phyloP scores from a whole-genome alignment of 2,113 vertebrate genomes.

The Dipodomys stephensi region DNA sequence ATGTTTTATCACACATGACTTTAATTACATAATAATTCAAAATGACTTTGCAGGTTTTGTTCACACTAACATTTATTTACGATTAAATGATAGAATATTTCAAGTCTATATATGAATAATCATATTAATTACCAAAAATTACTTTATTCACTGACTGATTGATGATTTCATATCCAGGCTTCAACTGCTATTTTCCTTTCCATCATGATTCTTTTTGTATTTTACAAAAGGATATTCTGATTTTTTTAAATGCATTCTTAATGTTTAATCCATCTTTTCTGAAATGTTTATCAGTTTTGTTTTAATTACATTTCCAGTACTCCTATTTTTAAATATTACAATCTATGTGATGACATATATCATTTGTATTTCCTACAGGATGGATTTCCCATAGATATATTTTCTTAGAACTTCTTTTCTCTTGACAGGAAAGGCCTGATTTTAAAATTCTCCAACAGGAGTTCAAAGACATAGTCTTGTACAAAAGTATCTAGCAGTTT shows the following conservation, averaged over 20 bases:
- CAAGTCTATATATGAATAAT: not conserved
- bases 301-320: not conserved
- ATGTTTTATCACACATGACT: not conserved
- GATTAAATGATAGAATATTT: conserved; percentile 32
- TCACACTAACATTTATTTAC: not conserved
- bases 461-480: not conserved
- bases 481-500: not conserved
- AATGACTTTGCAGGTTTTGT: not conserved
- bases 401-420: conserved; percentile 32
- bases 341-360: not conserved
- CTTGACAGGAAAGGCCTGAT: conserved; percentile 4
- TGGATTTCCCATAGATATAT: not conserved
- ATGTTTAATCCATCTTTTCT: not conserved
- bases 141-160: not conserved
- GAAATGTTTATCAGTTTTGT: not conserved
- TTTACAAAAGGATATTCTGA: not conserved
- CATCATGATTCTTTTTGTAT: not conserved
- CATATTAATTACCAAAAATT: not conserved
- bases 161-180: not conserved
- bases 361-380: not conserved
- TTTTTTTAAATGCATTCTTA: not conserved
- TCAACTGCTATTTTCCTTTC: not conserved
- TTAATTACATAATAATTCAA: conserved; percentile 35
- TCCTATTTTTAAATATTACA: not conserved
- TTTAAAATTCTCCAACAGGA: not conserved